Base-by-base conservation (phyloP, 35 echinoderm and acorn worm species). In the Acanthaster planci region DNA sequence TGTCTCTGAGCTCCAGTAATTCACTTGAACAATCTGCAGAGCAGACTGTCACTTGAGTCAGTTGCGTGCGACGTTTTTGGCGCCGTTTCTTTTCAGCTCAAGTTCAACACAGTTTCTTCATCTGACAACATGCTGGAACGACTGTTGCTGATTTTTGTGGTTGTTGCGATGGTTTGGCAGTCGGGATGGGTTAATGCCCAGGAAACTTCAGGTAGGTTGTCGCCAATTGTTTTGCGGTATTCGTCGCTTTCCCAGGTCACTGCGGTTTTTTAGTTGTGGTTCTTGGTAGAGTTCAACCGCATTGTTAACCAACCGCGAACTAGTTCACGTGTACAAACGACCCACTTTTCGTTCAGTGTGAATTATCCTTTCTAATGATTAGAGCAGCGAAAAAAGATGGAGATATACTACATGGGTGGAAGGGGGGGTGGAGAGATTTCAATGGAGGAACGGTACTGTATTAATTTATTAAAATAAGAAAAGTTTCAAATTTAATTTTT, bases 191-290 rank as follows among this genome's bases (percentile, higher is more conserved):
- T 72, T 14, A 14, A 19, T 10, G 29, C 29, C 0, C 64, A 72
- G 64, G 64, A 72, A 26, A 72, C 64, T 9, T 5, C 64, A 29
- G 64, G 64, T 72, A 72, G 30, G 34, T 35, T 72, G 34, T 36
- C 64, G 22, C 30, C 34, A 26, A 6, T 47, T 72, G 23, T 26
- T 72, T 72, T 72, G 64, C 23, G 26, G 64, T 34, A 10, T 72
- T 26, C 8, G 10, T 31, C 60, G 19, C 12, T 68, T 59, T 19
- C 27, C 27, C 55, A 21, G 23, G 1, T 26, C 27, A 26, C 34
- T 68, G 60, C 34, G 60, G 60, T 68, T 68, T 68, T 59, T 68
- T 26, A 14, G 19, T 7, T 68, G 60, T 68, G 23, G 60, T 26
- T 68, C 29, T 68, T 8, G 42, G 42, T n/a, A n/a, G n/a, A 12